phyloP scores from a whole-genome alignment of 2,888 invertebrate species.

The Cheilosia grossa region DNA sequence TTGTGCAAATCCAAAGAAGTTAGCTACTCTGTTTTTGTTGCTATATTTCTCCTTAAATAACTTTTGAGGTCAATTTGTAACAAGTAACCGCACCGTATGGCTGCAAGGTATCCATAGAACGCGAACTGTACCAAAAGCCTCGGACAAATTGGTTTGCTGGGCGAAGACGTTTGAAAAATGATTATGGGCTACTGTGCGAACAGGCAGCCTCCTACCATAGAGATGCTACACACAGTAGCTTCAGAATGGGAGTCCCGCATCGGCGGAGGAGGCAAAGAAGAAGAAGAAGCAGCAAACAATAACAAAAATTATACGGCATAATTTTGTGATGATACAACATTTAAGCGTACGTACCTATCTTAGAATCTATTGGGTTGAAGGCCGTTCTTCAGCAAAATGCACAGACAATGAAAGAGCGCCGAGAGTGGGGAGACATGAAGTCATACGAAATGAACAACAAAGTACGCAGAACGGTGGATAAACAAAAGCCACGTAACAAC shows the following conservation, averaged over 20 bases:
- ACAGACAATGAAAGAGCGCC: slow-evolving; percentile 50
- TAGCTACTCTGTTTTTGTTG: slow-evolving; percentile 39
- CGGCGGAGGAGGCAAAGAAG: slow-evolving; percentile 41
- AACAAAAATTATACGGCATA: slow-evolving; percentile 44
- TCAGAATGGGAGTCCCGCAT: not conserved
- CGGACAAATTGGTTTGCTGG: slow-evolving; percentile 72
- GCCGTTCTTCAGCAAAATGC: slow-evolving; percentile 61
- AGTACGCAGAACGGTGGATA: slow-evolving; percentile 53
- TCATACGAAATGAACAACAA: slow-evolving; percentile 44
- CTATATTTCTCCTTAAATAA: slow-evolving; percentile 69
- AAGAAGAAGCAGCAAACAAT: slow-evolving; percentile 57
- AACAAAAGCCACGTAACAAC: slow-evolving; percentile 65
- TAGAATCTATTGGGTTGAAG: slow-evolving; percentile 73
- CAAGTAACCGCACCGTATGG: slow-evolving; percentile 55
- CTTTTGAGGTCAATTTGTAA: slow-evolving; percentile 75
- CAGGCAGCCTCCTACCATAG: slow-evolving; percentile 51
- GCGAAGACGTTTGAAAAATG: slow-evolving; percentile 74
- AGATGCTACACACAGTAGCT: slow-evolving; percentile 56
- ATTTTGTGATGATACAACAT: slow-evolving; percentile 70
- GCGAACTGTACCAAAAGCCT: slow-evolving; percentile 66
- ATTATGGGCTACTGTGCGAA: slow-evolving; percentile 72
- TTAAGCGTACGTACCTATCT: slow-evolving; percentile 72
- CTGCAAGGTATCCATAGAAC: slow-evolving; percentile 60
- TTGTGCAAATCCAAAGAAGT: slow-evolving; percentile 29
- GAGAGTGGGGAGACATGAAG: slow-evolving; percentile 7